Base-by-base conservation (phyloP, 2,888 invertebrate species). In the Nomada lathburiana region DNA sequence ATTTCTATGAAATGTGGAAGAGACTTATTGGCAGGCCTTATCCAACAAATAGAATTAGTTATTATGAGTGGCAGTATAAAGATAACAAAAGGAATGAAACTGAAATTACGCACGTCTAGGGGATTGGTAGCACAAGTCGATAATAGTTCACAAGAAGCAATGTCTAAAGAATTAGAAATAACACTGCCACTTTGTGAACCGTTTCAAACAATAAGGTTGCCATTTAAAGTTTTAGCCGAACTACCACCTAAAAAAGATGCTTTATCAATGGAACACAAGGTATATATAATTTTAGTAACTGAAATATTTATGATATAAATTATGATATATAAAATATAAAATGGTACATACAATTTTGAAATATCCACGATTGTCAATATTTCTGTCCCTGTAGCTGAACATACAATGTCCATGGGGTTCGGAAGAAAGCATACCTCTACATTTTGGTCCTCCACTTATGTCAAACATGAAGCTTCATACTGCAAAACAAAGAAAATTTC, bases 401-500 rank as follows among this genome's bases (percentile, higher is more conserved):
- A 95, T 98, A 62, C 95, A 95, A 80, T 97, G 97, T 92, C 97
- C 98, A 0, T 98, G 98, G 97, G 96, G 96, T 89, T 95, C 95
- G 2, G 95, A 96, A 80, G 96, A 97, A 47, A 96, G 96, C 83
- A 96, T 98, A 62, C 95, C 96, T 2, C 94, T 98, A 7, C 96
- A 97, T 90, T 98, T 98, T 94, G 95, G 96, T 11, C 97, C 98
- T 0, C 98, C 98, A 0, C 96, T 99, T 93, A 95, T 96, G 88
- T 96, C 97, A 0, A 95, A 96, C 1, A 97, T 98, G 95, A 96
- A 97, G 71, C 95, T 99, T 18, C 97, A 98, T 81, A 98, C 98
- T 0, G 97, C 97, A 1, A 96, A 97, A 88, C 95, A 96, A n/a
- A 95, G 97, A 87, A 98, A 98, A 94, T 98, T 97, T 91, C 93